These are phyloP conservation scores for Knipowitschia caucasica DNA, from an alignment of 2,797 vertebrate genomes.

Conservation along the genomic window DNA sequence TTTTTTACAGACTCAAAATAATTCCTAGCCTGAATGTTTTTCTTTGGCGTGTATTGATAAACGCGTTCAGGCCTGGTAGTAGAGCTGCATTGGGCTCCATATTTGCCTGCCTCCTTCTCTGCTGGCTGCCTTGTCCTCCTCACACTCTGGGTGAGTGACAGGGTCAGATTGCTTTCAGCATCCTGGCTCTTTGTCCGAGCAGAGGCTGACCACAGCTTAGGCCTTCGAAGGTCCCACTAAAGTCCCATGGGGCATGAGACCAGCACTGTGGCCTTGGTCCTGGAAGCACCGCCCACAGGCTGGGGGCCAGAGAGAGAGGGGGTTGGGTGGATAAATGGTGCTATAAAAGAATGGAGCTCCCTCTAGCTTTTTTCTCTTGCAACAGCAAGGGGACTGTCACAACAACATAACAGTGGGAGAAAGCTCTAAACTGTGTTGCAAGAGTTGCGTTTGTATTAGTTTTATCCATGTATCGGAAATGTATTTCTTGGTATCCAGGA, in stretches of 20 bases:
- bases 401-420: conserved; percentile 1
- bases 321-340: conserved; percentile 20
- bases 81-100: conserved; percentile 31
- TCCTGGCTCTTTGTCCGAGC: conserved; percentile 55
- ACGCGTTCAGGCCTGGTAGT: conserved; percentile 12
- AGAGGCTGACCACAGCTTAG: conserved; percentile 56
- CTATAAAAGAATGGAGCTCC: conserved; percentile 79
- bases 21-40: conserved; percentile 46
- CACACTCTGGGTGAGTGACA: conserved; percentile 50
- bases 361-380: conserved; percentile 79
- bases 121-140: conserved; percentile 20
- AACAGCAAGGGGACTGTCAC: conserved; percentile 67
- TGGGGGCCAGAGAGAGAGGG: conserved; percentile 25
- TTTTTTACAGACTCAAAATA: conserved; percentile 47
- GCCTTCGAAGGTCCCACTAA: conserved; percentile 31
- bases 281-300: conserved; percentile 43
- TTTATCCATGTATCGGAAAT: background rate
- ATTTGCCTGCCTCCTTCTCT: conserved; percentile 27
- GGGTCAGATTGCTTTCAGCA: conserved; percentile 56
- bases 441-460: background rate
- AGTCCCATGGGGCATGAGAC: conserved; percentile 47
- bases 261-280: conserved; percentile 61
- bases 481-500: background rate
- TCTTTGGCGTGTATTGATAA: conserved; percentile 36
- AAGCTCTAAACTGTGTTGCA: background rate